Evolutionary conservation across 2,888 invertebrate species (phyloP).

Genomic region (Ischnus inquisitorius): DNA sequence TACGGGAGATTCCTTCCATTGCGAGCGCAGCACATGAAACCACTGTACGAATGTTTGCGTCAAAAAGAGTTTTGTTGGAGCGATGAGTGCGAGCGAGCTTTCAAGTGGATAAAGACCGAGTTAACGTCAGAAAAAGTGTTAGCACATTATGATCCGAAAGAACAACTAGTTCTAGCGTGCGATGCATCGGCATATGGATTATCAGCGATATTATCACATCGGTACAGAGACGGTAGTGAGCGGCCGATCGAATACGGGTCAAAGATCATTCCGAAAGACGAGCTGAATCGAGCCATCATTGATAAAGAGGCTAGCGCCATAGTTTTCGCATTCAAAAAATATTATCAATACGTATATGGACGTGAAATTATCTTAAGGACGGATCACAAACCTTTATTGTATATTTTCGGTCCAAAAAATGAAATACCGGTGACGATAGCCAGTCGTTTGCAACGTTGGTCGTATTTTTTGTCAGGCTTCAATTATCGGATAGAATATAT

Average conservation of each 20-base stretch:
- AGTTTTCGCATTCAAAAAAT: constrained; percentile 47
- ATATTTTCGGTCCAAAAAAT: constrained; percentile 23
- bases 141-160: constrained; percentile 64
- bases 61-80: constrained; percentile 73
- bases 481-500: constrained; percentile 32
- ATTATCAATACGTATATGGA: constrained; percentile 18
- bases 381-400: constrained; percentile 19
- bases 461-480: constrained; percentile 19
- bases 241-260: constrained; percentile 15
- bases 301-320: constrained; percentile 50
- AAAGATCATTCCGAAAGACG: constrained; percentile 16
- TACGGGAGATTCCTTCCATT: constrained; percentile 78
- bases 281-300: background rate
- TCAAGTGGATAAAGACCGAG: constrained; percentile 70
- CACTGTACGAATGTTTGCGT: constrained; percentile 73
- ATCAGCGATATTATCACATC: constrained; percentile 58
- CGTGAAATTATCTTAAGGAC: constrained; percentile 6
- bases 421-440: constrained; percentile 10
- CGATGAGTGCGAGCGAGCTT: constrained; percentile 72
- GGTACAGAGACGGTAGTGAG: constrained; percentile 57
- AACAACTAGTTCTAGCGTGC: constrained; percentile 54
- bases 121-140: constrained; percentile 62
- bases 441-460: constrained; percentile 34
- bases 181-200: constrained; percentile 63
- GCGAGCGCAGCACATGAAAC: constrained; percentile 72